phyloP scores from a whole-genome alignment of 1,140 invertebrate genomes.

The Trichonephila clavata region DNA sequence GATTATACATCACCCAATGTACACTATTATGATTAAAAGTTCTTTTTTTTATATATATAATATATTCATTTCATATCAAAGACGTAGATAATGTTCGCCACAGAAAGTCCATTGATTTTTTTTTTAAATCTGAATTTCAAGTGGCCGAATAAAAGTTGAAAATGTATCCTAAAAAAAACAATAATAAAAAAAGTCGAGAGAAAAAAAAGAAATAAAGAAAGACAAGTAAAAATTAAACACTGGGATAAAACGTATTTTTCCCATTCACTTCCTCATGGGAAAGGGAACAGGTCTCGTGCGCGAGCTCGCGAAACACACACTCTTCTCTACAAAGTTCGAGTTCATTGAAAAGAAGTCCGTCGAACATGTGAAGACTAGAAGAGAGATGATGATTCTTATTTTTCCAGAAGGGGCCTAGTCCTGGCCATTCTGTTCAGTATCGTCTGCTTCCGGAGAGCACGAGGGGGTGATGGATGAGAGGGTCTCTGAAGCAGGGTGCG shows the following conservation, averaged over 20 bases:
- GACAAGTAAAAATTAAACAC: not conserved
- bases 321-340: not conserved
- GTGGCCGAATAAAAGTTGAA: not conserved
- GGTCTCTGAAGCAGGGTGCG: not conserved
- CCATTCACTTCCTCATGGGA: not conserved
- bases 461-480: constrained; percentile 42
- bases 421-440: not conserved
- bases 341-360: not conserved
- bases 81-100: not conserved
- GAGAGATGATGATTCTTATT: not conserved
- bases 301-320: too few relatives aligned
- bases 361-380: constrained; percentile 15
- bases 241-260: not conserved
- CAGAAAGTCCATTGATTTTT: not conserved
- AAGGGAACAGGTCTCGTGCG: too few relatives aligned
- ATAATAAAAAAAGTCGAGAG: not conserved
- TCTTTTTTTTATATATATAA: not conserved
- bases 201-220: not conserved
- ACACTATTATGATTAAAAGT: constrained; percentile 57
- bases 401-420: not conserved
- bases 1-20: constrained; percentile 30
- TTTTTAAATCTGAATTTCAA: not conserved
- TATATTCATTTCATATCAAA: constrained; percentile 55
- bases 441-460: not conserved
- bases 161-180: not conserved